Conservation (phyloP, 2,888 invertebrate genomes). For the Unio delphinus region DNA sequence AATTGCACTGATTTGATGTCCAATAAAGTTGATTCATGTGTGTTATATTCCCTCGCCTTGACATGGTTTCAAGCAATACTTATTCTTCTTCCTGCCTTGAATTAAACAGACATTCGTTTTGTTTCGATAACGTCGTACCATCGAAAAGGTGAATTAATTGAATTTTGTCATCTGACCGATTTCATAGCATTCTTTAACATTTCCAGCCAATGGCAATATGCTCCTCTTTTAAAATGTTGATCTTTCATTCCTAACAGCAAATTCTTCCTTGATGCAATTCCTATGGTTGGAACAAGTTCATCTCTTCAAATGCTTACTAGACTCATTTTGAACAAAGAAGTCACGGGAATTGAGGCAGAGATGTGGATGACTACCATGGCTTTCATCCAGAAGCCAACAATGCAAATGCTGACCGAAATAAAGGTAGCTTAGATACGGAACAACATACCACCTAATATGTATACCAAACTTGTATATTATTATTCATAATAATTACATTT, state of each 20-base stretch:
- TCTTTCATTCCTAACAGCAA: conserved; percentile 73
- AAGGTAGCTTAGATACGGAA: conserved; percentile 59
- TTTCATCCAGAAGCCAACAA: conserved; percentile 77
- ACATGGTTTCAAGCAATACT: background rate
- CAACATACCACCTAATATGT: background rate
- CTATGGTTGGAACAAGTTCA: conserved; percentile 87
- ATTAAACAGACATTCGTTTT: too few species aligned
- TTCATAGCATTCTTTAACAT: too few species aligned
- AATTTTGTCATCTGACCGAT: too few species aligned
- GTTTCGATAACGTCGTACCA: too few species aligned
- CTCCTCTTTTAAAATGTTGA: background rate
- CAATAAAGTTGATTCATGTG: background rate
- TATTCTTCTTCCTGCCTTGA: background rate
- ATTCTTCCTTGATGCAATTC: conserved; percentile 87
- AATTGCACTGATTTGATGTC: background rate
- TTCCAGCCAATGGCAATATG: background rate
- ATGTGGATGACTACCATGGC: conserved; percentile 91
- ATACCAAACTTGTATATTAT: background rate
- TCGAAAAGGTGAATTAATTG: too few species aligned
- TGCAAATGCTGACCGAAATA: conserved; percentile 71
- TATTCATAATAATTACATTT: background rate
- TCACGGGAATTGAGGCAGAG: conserved; percentile 79
- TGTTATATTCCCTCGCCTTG: background rate
- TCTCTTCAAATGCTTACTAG: conserved; percentile 88
- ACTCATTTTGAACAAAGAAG: conserved; percentile 79